These are phyloP conservation scores for Lasioglossum malachurum DNA, from an alignment of 2,888 invertebrate genomes.

Conservation along the genomic window DNA sequence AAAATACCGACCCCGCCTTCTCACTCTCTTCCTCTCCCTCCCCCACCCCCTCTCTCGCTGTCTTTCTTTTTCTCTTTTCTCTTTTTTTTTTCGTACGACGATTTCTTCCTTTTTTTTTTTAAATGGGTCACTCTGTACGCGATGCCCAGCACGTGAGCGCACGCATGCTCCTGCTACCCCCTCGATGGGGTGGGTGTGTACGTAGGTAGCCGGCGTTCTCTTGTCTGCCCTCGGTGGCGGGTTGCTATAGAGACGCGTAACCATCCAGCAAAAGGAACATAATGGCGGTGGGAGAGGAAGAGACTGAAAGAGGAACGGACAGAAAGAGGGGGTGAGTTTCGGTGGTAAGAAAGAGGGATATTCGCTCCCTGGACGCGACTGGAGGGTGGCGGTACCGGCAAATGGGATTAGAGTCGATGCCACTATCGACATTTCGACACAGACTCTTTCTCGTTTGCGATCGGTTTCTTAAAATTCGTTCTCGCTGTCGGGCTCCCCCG, in stretches of 20 bases:
- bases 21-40: neutral
- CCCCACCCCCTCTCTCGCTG: neutral
- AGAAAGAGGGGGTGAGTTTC: slow-evolving; percentile 61
- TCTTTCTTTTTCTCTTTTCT: neutral
- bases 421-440: slow-evolving; percentile 30
- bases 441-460: slow-evolving; percentile 6
- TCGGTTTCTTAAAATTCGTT: neutral
- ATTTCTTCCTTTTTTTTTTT: slow-evolving; percentile 53
- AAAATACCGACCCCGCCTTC: slow-evolving; percentile 25
- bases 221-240: slow-evolving; percentile 75
- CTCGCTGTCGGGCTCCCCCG: neutral
- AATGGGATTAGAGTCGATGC: slow-evolving; percentile 51
- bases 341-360: slow-evolving; percentile 65
- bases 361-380: slow-evolving; percentile 33
- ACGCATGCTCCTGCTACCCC: slow-evolving; percentile 61
- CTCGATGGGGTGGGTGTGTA: slow-evolving; percentile 40
- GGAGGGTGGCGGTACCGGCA: slow-evolving; percentile 25
- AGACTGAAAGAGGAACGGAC: slow-evolving; percentile 69
- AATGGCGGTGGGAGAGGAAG: slow-evolving; percentile 75
- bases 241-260: slow-evolving; percentile 83
- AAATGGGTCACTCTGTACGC: slow-evolving; percentile 65
- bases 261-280: slow-evolving; percentile 73
- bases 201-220: slow-evolving; percentile 69
- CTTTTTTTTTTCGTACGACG: slow-evolving; percentile 5
- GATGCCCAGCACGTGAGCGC: slow-evolving; percentile 56